A percentile compares a stretch with the other conserved stretches of the same genome.
phyloP scores from a whole-genome alignment of 1,140 invertebrate species.

The Zaprionus ghesquierei region DNA sequence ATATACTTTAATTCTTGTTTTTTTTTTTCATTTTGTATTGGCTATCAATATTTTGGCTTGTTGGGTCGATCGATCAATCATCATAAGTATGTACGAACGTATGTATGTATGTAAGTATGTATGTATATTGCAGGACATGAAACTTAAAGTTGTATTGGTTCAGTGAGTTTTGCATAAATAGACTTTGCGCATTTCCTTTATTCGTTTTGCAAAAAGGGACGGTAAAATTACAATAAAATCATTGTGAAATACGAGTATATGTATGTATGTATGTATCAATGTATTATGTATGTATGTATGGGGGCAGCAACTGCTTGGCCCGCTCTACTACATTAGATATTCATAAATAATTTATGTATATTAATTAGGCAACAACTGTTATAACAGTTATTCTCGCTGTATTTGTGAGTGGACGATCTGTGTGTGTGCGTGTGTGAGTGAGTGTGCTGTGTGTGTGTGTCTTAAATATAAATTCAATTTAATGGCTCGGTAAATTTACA shows the following conservation, averaged over 20 bases:
- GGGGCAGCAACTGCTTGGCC: neutral
- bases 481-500: constrained; percentile 82
- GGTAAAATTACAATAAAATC: constrained; percentile 83
- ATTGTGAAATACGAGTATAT: constrained; percentile 65
- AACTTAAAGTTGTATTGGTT: constrained; percentile 50
- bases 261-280: constrained; percentile 50
- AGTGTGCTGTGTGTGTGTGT: constrained; percentile 39
- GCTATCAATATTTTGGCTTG: constrained; percentile 77
- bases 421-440: constrained; percentile 13
- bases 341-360: constrained; percentile 63
- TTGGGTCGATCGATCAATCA: constrained; percentile 58
- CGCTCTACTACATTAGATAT: constrained; percentile 22
- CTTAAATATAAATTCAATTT: constrained; percentile 82
- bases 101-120: constrained; percentile 25
- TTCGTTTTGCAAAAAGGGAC: constrained; percentile 77
- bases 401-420: constrained; percentile 56
- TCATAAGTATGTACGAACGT: constrained; percentile 17
- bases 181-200: constrained; percentile 53
- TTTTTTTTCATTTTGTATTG: constrained; percentile 51
- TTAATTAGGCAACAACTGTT: constrained; percentile 42
- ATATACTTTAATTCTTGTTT: constrained; percentile 39
- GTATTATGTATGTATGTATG: constrained; percentile 52
- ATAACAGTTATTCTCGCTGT: constrained; percentile 42
- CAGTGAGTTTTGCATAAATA: constrained; percentile 70
- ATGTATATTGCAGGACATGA: constrained; percentile 43